A percentile compares a stretch with the other conserved stretches of the same genome.
Conservation (phyloP, 2,888 invertebrate species). For the Megastigmus dorsalis region DNA sequence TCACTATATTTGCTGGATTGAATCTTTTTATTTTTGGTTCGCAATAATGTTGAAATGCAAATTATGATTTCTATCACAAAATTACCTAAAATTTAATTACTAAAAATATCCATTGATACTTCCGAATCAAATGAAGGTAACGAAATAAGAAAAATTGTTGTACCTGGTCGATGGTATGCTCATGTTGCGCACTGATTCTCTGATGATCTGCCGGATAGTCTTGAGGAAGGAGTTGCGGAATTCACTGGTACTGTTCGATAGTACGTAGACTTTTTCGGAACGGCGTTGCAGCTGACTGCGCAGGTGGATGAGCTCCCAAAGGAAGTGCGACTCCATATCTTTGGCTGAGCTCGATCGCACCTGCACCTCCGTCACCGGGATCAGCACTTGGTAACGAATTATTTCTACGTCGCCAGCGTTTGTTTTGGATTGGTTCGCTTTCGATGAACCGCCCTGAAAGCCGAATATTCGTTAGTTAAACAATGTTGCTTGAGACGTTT, state of each 20-base stretch:
- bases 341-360: slow-evolving; percentile 95
- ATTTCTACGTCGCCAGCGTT: slow-evolving; percentile 93
- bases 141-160: not conserved
- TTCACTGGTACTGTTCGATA: slow-evolving; percentile 96
- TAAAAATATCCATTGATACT: no score
- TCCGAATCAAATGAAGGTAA: no score
- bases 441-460: slow-evolving; percentile 88
- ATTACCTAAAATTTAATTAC: no score
- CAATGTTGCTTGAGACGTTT: no score
- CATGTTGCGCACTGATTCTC: slow-evolving; percentile 98
- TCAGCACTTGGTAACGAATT: slow-evolving; percentile 95
- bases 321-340: slow-evolving; percentile 96
- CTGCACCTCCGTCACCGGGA: slow-evolving; percentile 98
- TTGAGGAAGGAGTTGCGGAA: slow-evolving; percentile 98
- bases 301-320: slow-evolving; percentile 97
- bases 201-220: slow-evolving; percentile 96
- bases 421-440: slow-evolving; percentile 83
- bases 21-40: no score
- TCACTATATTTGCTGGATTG: no score
- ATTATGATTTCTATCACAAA: no score
- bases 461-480: not conserved
- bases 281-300: slow-evolving; percentile 94
- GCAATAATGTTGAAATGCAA: no score
- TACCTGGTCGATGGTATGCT: slow-evolving; percentile 87
- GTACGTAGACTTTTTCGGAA: slow-evolving; percentile 96